phyloP scores from a whole-genome alignment of 2,888 invertebrate species.

The Acleris holmiana region DNA sequence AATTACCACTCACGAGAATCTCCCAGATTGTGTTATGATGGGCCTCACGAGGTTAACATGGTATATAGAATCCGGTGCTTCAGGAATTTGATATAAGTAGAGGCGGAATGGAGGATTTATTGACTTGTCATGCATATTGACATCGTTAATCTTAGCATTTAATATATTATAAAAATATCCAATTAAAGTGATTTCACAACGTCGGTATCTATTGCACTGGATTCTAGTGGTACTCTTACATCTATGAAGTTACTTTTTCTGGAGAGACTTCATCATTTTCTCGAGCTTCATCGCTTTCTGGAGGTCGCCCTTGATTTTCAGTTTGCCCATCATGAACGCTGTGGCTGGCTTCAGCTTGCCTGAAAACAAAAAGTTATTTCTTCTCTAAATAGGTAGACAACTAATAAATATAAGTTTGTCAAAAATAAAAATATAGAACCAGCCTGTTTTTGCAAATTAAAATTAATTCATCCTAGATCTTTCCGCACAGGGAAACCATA shows the following conservation, averaged over 20 bases:
- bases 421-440: too few relatives aligned
- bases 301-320: slow-evolving; percentile 96
- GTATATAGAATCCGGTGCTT: too few relatives aligned
- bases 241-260: slow-evolving; percentile 76
- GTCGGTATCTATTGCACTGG: slow-evolving; percentile 43
- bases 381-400: not conserved
- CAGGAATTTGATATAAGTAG: too few relatives aligned
- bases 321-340: slow-evolving; percentile 98
- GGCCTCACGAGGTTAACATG: too few relatives aligned
- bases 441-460: too few relatives aligned
- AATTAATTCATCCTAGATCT: too few relatives aligned
- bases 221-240: slow-evolving; percentile 26
- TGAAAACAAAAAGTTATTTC: slow-evolving; percentile 45
- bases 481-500: too few relatives aligned
- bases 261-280: slow-evolving; percentile 92
- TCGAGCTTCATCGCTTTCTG: slow-evolving; percentile 98
- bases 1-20: too few relatives aligned
- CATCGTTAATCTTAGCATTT: slow-evolving; percentile 11
- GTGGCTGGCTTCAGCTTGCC: slow-evolving; percentile 95
- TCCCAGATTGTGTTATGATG: too few relatives aligned
- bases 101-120: not conserved
- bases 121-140: not conserved
- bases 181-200: slow-evolving; percentile 7
- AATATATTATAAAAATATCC: slow-evolving; percentile 24
- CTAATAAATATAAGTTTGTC: too few relatives aligned